Evolutionary conservation across 2,113 vertebrate species (phyloP).

Genomic region (Takifugu flavidus): DNA sequence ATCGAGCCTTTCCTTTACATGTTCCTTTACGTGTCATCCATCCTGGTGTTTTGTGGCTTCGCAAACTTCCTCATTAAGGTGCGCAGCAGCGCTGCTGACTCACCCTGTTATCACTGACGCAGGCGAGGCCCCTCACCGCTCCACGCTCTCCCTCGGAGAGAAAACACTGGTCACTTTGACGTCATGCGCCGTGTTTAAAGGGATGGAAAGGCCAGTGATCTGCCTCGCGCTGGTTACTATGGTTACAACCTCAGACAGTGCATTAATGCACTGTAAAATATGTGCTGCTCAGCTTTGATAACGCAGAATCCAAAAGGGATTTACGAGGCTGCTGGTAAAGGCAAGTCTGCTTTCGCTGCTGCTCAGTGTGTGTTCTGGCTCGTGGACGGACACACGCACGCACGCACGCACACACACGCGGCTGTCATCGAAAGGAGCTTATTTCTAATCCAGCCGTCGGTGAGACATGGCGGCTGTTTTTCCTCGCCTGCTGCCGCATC

Average conservation of each 20-base stretch:
- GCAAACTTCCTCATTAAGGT: conserved; percentile 54
- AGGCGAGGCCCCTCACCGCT: conserved; percentile 40
- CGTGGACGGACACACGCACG: conserved; percentile 42
- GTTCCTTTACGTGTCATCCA: conserved; percentile 32
- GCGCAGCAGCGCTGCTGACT: conserved; percentile 43
- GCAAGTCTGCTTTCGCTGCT: conserved; percentile 20
- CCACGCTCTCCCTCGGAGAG: conserved; percentile 45
- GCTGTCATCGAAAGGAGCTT: conserved; percentile 60
- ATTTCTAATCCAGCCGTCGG: conserved; percentile 60
- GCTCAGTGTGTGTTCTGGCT: conserved; percentile 52
- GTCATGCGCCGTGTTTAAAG: conserved; percentile 59
- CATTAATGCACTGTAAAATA: conserved; percentile 47
- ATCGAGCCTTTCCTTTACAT: not conserved
- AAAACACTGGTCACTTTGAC: conserved; percentile 60
- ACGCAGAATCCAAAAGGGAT: conserved; percentile 39
- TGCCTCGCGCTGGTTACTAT: conserved; percentile 63
- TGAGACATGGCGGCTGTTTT: conserved; percentile 64
- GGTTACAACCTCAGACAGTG: conserved; percentile 58
- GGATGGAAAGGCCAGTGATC: conserved; percentile 59
- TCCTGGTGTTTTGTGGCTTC: conserved; percentile 17
- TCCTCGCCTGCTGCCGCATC: conserved; percentile 40
- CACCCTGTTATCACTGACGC: conserved; percentile 50
- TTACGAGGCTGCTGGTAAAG: conserved; percentile 48
- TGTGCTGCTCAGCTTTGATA: conserved; percentile 49
- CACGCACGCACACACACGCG: conserved; percentile 45